Percentiles rank a stretch among this genome's conserved stretches.
Evolutionary conservation across 2,113 vertebrate genomes (phyloP).

Genomic region (Gymnobelideus leadbeateri): DNA sequence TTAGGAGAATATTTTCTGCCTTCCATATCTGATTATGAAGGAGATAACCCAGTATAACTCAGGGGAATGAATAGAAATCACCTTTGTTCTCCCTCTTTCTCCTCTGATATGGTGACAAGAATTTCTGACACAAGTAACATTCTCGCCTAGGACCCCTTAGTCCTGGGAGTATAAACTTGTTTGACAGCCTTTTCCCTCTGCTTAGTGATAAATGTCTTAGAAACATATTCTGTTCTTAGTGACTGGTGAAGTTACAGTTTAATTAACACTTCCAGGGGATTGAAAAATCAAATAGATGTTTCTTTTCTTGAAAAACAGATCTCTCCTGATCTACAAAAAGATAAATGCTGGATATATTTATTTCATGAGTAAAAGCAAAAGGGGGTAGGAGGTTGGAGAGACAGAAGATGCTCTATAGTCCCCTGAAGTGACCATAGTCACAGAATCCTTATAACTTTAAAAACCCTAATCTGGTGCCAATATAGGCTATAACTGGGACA

Average conservation of each 20-base stretch:
- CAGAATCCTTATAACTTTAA: slow-evolving; percentile 60
- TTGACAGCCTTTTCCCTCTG: slow-evolving; percentile 60
- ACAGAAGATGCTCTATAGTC: background rate
- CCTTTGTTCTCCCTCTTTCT: slow-evolving; percentile 65
- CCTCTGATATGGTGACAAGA: slow-evolving; percentile 66
- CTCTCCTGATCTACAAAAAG: slow-evolving; percentile 69
- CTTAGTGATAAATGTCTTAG: slow-evolving; percentile 77
- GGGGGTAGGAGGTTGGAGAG: background rate
- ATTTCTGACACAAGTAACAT: slow-evolving; percentile 72
- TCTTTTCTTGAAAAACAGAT: slow-evolving; percentile 68
- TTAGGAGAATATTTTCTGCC: slow-evolving; percentile 59
- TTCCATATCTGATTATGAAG: slow-evolving; percentile 50
- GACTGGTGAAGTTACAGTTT: slow-evolving; percentile 63
- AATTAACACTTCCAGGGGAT: slow-evolving; percentile 71
- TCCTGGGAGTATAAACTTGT: slow-evolving; percentile 68
- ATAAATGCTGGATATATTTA: slow-evolving; percentile 61
- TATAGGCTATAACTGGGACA: slow-evolving; percentile 9
- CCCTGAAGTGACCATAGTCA: background rate
- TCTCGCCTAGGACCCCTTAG: slow-evolving; percentile 64
- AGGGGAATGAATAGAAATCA: slow-evolving; percentile 44
- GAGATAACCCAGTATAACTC: slow-evolving; percentile 76
- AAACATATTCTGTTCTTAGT: slow-evolving; percentile 70
- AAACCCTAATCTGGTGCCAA: slow-evolving; percentile 19
- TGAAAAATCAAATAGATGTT: slow-evolving; percentile 68
- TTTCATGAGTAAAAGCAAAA: slow-evolving; percentile 51